Evolutionary conservation across 2,113 vertebrate species (phyloP).

Genomic region (Opisthocomus hoazin): DNA sequence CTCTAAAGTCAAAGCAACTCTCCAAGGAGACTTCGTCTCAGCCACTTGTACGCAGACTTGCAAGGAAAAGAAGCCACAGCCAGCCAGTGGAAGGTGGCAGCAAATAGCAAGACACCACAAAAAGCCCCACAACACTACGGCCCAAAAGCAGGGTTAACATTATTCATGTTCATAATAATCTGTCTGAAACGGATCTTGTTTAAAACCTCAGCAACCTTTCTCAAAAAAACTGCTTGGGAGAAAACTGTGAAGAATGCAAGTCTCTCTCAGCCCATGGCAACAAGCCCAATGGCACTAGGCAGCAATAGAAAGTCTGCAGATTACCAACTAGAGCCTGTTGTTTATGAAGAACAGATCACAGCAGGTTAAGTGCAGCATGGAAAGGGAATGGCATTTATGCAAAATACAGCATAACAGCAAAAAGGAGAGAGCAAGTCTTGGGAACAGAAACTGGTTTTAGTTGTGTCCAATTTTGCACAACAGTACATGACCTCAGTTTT

Average conservation of each 20-base stretch:
- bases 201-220: slow-evolving; percentile 25
- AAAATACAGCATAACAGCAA: slow-evolving; percentile 34
- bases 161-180: slow-evolving; percentile 7
- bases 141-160: background rate
- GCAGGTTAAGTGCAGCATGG: slow-evolving; percentile 51
- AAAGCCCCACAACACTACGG: background rate
- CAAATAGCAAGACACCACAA: background rate
- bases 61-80: background rate
- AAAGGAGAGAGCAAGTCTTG: background rate
- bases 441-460: slow-evolving; percentile 5
- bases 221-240: slow-evolving; percentile 14
- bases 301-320: slow-evolving; percentile 48
- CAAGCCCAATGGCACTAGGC: slow-evolving; percentile 34
- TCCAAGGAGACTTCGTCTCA: background rate
- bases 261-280: slow-evolving; percentile 52
- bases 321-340: slow-evolving; percentile 38
- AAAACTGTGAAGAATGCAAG: slow-evolving; percentile 45
- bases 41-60: background rate
- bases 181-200: background rate
- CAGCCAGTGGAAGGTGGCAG: background rate
- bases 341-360: slow-evolving; percentile 62
- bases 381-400: slow-evolving; percentile 53
- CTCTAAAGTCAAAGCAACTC: background rate
- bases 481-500: background rate
- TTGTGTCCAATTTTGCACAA: background rate